Percentiles rank a stretch among this genome's conserved stretches.
Conservation (phyloP, 1,140 invertebrate species). For the Brachionus paranguensis region DNA sequence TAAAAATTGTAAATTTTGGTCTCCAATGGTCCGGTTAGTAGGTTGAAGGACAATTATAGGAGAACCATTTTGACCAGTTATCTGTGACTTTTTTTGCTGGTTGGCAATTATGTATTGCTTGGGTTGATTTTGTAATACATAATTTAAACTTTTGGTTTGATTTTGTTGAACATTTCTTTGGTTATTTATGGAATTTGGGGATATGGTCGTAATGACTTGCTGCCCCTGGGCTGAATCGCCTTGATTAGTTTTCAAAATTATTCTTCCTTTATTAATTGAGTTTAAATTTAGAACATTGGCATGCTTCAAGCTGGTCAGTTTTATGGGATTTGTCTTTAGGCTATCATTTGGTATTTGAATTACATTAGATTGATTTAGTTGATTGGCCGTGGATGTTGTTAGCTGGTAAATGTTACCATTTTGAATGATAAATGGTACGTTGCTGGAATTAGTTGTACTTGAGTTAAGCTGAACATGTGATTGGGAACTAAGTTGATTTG, state of each 20-base stretch:
- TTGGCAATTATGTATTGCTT: slow-evolving; percentile 6
- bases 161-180: not conserved
- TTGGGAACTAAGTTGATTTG: not conserved
- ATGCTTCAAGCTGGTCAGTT: not conserved
- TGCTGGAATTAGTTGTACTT: not conserved
- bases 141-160: not conserved
- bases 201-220: slow-evolving; percentile 1
- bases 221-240: not conserved
- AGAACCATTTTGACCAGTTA: slow-evolving; percentile 5
- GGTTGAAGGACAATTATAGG: not conserved
- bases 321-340: not conserved
- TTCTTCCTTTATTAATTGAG: not conserved
- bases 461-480: not conserved
- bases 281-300: slow-evolving; percentile 10
- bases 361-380: slow-evolving; percentile 2
- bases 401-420: slow-evolving; percentile 29
- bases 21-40: not conserved
- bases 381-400: not conserved
- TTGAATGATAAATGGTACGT: slow-evolving; percentile 19
- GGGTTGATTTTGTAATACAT: not conserved
- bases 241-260: slow-evolving; percentile 2
- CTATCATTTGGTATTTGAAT: slow-evolving; percentile 16
- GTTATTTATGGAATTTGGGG: not conserved
- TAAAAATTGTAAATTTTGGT: slow-evolving; percentile 17
- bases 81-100: not conserved